These are phyloP conservation scores for Galerucella pusilla DNA, from an alignment of 2,888 invertebrate species.

Conservation along the genomic window DNA sequence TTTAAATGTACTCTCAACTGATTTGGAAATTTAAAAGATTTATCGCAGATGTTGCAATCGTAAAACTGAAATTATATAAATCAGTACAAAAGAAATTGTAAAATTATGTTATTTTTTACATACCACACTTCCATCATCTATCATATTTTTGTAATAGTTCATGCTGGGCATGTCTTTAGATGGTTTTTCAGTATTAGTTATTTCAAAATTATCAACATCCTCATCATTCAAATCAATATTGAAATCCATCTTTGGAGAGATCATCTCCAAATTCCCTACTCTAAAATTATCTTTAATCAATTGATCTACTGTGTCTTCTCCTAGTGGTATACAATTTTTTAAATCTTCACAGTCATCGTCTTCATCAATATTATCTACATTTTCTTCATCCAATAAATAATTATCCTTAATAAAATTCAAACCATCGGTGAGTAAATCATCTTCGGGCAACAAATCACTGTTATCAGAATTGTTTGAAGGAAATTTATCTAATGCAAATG, in stretches of 20 bases:
- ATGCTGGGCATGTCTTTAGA: slow-evolving; percentile 38
- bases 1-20: slow-evolving; percentile 59
- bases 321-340: slow-evolving; percentile 41
- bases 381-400: slow-evolving; percentile 26
- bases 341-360: slow-evolving; percentile 41
- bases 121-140: slow-evolving; percentile 29
- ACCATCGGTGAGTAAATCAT: slow-evolving; percentile 29
- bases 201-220: background rate
- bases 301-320: slow-evolving; percentile 45
- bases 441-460: slow-evolving; percentile 22
- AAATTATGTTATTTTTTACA: slow-evolving; percentile 28
- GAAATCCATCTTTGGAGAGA: slow-evolving; percentile 42
- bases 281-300: slow-evolving; percentile 44
- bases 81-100: background rate
- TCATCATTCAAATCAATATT: slow-evolving; percentile 28
- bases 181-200: background rate
- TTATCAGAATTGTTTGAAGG: slow-evolving; percentile 14
- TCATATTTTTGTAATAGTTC: slow-evolving; percentile 40
- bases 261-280: slow-evolving; percentile 42
- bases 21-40: slow-evolving; percentile 48
- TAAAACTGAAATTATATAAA: slow-evolving; percentile 5
- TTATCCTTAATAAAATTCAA: slow-evolving; percentile 33
- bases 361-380: slow-evolving; percentile 9
- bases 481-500: slow-evolving; percentile 13
- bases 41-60: slow-evolving; percentile 47